phyloP scores from a whole-genome alignment of 2,888 invertebrate species.

The Neria commutata region DNA sequence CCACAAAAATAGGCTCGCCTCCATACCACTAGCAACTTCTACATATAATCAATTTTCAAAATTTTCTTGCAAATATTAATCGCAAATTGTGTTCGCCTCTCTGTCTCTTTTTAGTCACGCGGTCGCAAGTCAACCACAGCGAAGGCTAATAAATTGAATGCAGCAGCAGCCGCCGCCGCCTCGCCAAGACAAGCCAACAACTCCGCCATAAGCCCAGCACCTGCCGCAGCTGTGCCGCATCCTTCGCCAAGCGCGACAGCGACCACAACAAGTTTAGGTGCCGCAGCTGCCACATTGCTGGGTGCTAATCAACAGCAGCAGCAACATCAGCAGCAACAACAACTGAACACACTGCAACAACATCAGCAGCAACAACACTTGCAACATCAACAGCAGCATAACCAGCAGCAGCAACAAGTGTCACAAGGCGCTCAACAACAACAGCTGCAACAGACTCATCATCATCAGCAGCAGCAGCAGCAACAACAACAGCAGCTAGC shows the following conservation, averaged over 20 bases:
- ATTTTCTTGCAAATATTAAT: slow-evolving; percentile 1
- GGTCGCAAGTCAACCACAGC: slow-evolving; percentile 55
- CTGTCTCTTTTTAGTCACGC: slow-evolving; percentile 47
- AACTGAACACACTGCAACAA: slow-evolving; percentile 38
- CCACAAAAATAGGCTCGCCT: too few species aligned
- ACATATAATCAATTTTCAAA: slow-evolving; percentile 17
- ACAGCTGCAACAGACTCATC: slow-evolving; percentile 42
- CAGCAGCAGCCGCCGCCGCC: slow-evolving; percentile 41
- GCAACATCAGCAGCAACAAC: slow-evolving; percentile 44
- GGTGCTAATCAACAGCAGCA: slow-evolving; percentile 38
- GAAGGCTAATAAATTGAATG: slow-evolving; percentile 59
- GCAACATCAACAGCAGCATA: slow-evolving; percentile 34
- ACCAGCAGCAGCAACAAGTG: slow-evolving; percentile 40
- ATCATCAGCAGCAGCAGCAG: slow-evolving; percentile 38
- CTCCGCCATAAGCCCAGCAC: slow-evolving; percentile 52
- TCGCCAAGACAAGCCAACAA: slow-evolving; percentile 49
- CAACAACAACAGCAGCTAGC: slow-evolving; percentile 39
- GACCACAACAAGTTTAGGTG: slow-evolving; percentile 37
- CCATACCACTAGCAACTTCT: too few species aligned
- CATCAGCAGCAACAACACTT: slow-evolving; percentile 35
- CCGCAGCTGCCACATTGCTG: slow-evolving; percentile 33
- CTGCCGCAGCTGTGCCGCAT: slow-evolving; percentile 55
- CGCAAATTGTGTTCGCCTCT: slow-evolving; percentile 9
- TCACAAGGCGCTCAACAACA: too few species aligned
- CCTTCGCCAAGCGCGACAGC: slow-evolving; percentile 58